A percentile compares a stretch with the other conserved stretches of the same genome.
Evolutionary conservation across 2,797 vertebrate species (phyloP).

Genomic region (Sebastes umbrosus): DNA sequence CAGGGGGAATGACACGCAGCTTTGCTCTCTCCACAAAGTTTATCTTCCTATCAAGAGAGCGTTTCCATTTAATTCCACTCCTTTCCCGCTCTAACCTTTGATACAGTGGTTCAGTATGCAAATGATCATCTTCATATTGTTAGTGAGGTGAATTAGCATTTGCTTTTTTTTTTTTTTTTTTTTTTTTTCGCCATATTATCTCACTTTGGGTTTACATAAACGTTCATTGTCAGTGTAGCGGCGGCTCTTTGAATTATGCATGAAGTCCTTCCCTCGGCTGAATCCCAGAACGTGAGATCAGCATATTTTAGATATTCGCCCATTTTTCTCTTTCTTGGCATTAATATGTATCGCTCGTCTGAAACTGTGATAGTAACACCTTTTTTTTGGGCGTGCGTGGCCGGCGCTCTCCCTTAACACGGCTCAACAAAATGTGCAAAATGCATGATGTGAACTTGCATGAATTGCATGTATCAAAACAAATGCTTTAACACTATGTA

Average conservation of each 20-base stretch:
- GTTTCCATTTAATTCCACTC: conserved; percentile 74
- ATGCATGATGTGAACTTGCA: conserved; percentile 32
- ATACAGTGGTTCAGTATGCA: conserved; percentile 72
- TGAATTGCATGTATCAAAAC: conserved; percentile 35
- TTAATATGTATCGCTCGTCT: conserved; percentile 62
- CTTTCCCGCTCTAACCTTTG: conserved; percentile 71
- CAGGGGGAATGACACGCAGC: conserved; percentile 51
- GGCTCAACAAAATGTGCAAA: conserved; percentile 21
- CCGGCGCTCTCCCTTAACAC: not conserved
- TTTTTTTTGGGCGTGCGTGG: not conserved
- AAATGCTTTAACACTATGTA: conserved; percentile 18
- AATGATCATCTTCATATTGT: conserved; percentile 74
- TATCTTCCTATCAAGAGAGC: conserved; percentile 74
- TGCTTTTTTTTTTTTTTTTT: conserved; percentile 65
- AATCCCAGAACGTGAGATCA: conserved; percentile 69
- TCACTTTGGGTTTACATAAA: conserved; percentile 82
- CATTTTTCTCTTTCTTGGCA: conserved; percentile 33
- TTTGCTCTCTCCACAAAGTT: conserved; percentile 62
- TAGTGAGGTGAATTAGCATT: conserved; percentile 77
- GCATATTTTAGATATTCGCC: conserved; percentile 74
- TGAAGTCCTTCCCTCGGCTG: conserved; percentile 58
- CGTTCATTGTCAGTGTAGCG: conserved; percentile 65
- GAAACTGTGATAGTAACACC: conserved; percentile 57
- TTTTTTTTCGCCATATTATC: conserved; percentile 71
- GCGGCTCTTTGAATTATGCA: conserved; percentile 75